These are phyloP conservation scores for Trichechus manatus DNA, from an alignment of 2,113 vertebrate species.

Conservation along the genomic window DNA sequence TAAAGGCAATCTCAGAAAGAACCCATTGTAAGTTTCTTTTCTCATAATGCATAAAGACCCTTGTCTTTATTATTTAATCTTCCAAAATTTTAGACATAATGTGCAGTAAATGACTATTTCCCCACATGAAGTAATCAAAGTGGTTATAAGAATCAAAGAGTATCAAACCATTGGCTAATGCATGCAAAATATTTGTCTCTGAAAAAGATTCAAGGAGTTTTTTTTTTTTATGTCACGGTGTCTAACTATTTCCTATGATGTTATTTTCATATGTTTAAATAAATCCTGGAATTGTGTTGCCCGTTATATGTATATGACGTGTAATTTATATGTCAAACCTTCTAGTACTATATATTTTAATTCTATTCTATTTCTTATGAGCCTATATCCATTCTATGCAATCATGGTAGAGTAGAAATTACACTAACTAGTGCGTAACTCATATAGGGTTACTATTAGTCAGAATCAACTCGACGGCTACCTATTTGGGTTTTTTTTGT, in stretches of 20 bases:
- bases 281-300: neutral
- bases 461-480: no score
- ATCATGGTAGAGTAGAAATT: neutral
- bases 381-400: neutral
- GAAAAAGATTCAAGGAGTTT: neutral
- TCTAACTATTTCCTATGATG: neutral
- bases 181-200: slow-evolving; percentile 1
- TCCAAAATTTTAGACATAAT: neutral
- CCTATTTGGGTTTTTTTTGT: no score
- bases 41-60: neutral
- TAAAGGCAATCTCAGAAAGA: neutral
- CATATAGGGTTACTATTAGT: no score
- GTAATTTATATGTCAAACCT: neutral
- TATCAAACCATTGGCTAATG: neutral
- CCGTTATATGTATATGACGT: no score
- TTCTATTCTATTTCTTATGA: neutral
- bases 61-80: neutral
- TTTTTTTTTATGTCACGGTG: neutral
- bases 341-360: slow-evolving; percentile 17
- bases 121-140: slow-evolving; percentile 35
- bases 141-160: neutral
- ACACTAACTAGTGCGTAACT: neutral
- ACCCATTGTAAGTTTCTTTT: neutral
- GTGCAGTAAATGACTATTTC: neutral
- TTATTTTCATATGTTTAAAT: neutral